Conservation (phyloP, 2,113 vertebrate species). For the Nettapus auritus region DNA sequence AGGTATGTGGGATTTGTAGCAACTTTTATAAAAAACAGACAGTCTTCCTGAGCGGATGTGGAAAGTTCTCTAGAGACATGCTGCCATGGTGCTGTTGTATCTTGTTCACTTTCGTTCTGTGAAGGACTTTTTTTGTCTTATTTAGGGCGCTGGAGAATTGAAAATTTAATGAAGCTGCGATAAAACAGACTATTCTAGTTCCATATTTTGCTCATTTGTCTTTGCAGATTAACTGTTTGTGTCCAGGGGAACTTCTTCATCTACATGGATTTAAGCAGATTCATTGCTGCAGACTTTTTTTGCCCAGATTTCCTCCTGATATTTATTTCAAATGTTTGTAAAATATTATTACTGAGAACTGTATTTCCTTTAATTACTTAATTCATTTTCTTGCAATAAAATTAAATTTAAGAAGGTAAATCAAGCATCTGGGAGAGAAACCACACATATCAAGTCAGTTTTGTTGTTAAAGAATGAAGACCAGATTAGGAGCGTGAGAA, state of each 20-base stretch:
- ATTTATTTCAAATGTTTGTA: neutral
- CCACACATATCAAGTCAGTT: neutral
- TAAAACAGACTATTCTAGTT: neutral
- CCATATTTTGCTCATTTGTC: neutral
- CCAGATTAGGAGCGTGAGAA: neutral
- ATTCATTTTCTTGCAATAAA: neutral
- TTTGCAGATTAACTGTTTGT: neutral
- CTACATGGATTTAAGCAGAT: neutral
- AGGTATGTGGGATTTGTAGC: neutral
- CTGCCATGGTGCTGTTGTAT: neutral
- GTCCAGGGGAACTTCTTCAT: neutral
- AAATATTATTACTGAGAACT: neutral
- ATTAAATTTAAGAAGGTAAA: neutral
- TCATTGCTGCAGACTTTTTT: neutral
- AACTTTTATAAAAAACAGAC: neutral
- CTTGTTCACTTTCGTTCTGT: neutral
- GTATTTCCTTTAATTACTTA: neutral
- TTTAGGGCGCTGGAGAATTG: neutral
- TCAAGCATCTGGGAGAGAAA: neutral
- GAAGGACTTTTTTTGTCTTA: neutral
- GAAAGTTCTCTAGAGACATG: neutral
- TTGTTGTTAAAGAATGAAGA: neutral
- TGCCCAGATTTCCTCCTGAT: neutral
- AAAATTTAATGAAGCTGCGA: conserved; percentile 23
- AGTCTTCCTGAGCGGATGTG: neutral